Percentiles rank a stretch among this genome's conserved stretches.
These are phyloP conservation scores for Carollia perspicillata DNA, from an alignment of 2,113 vertebrate species.

Conservation along the genomic window DNA sequence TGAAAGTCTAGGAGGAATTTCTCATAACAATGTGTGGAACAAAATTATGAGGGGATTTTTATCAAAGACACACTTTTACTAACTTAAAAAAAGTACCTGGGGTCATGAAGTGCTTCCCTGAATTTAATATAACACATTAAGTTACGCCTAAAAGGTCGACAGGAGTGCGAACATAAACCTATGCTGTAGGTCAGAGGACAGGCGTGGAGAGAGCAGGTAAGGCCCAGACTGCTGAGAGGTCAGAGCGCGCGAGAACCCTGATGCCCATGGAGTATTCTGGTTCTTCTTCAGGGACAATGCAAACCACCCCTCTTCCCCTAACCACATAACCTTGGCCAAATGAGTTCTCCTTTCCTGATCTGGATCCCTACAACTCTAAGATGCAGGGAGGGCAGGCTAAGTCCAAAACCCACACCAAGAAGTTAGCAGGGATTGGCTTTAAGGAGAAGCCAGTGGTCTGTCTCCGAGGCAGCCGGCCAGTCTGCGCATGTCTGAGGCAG, in stretches of 20 bases:
- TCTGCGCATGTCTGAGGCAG: neutral
- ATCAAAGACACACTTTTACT: neutral
- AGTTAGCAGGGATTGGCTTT: neutral
- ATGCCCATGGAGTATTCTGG: accelerated
- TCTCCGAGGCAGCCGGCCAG: neutral
- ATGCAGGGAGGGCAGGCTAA: neutral
- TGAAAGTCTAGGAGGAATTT: neutral
- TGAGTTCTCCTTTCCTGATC: neutral
- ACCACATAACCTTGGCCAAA: neutral
- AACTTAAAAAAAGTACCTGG: neutral
- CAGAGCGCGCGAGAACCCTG: accelerated
- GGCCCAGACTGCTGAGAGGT: neutral
- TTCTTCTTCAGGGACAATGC: neutral
- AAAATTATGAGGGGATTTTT: neutral
- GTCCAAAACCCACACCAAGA: accelerated
- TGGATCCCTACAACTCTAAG: neutral
- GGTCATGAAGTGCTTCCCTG: neutral
- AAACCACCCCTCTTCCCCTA: neutral
- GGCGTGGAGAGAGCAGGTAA: neutral
- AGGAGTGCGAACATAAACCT: too few species aligned
- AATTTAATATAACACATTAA: neutral
- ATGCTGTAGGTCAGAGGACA: neutral
- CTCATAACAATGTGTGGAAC: neutral
- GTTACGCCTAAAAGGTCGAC: neutral
- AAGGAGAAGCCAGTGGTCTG: neutral